phyloP scores from a whole-genome alignment of 35 echinoderm and acorn worm genomes.

The Antedon bifida region DNA sequence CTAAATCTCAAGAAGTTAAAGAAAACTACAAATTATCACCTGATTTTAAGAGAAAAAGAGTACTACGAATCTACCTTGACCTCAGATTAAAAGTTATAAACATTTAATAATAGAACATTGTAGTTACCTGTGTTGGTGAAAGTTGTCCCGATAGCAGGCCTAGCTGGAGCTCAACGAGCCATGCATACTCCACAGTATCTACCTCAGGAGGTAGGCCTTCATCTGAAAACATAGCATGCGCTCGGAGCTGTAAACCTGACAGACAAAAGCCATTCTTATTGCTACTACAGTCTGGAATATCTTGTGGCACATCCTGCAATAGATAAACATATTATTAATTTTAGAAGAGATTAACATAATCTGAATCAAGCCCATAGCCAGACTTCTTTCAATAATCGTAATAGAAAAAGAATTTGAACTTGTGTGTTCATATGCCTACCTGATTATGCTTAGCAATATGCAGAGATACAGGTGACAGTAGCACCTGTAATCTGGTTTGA shows the following conservation, averaged over 20 bases:
- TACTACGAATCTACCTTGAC: too few relatives aligned
- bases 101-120: too few relatives aligned
- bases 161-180: slow-evolving; percentile 82
- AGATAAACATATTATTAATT: too few relatives aligned
- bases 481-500: slow-evolving; percentile 65
- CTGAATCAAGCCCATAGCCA: too few relatives aligned
- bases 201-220: slow-evolving; percentile 54
- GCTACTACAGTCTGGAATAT: neutral
- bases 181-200: slow-evolving; percentile 71
- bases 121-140: slow-evolving; percentile 65
- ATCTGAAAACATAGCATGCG: slow-evolving; percentile 91
- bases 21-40: too few relatives aligned
- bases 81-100: too few relatives aligned
- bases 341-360: too few relatives aligned
- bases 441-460: slow-evolving; percentile 34
- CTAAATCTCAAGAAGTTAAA: too few relatives aligned
- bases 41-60: too few relatives aligned
- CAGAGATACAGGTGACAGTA: slow-evolving; percentile 55
- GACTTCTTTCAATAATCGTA: too few relatives aligned
- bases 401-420: too few relatives aligned
- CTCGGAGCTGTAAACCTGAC: slow-evolving; percentile 70
- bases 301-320: neutral
- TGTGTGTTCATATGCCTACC: neutral
- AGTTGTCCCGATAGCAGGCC: slow-evolving; percentile 66
- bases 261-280: slow-evolving; percentile 52